Base-by-base conservation (phyloP, 2,113 vertebrate genomes). In the Nycticebus coucang region DNA sequence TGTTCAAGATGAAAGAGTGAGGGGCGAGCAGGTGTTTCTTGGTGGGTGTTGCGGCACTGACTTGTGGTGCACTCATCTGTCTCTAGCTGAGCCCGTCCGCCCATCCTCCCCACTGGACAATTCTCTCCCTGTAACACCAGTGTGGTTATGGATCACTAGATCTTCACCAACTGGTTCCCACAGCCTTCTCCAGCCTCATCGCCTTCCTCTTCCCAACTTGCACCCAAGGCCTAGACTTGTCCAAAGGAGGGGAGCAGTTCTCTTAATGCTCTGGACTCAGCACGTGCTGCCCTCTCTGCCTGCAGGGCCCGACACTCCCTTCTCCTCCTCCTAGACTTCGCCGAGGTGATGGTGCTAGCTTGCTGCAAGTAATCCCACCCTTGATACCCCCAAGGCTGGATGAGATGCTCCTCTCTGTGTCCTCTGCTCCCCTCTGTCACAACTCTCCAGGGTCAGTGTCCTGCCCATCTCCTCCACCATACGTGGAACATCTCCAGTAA, bases 71-170 rank as follows among this genome's bases (percentile, higher is more conserved):
- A 0, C 12, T n/a, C 0, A 11, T 37, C 57, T 22, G 7, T 15
- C 66, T 33, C 59, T 7, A 53, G 14, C 35, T 50, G 57, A 69
- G 71, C 80, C 55, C 11, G 1, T 7, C 19, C 7, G 14, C 6
- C 22, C 2, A 0, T 12, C 77, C 12, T 33, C 28, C 24, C 30
- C 12, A 14, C 0, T 17, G 1, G 88, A 35, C 1, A 3, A 8
- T 15, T 8, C n/a, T 82, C 28, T 75, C 57, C 62, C 13, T 66
- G 45, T 18, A 35, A 7, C 1, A 3, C 5, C 55, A 18, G 26
- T 66, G 26, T 33, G 10, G 22, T 37, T 17, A 4, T 35, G 8
- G 71, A 4, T 28, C 57, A 10, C 5, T 1, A 2, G 59, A 8
- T 4, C 78, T 90, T 60, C 0, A 28, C 9, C 0, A 1, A 28